Percentiles rank a stretch among this genome's conserved stretches.
Conservation (phyloP, 2,888 invertebrate species). For the Abrostola tripartita region DNA sequence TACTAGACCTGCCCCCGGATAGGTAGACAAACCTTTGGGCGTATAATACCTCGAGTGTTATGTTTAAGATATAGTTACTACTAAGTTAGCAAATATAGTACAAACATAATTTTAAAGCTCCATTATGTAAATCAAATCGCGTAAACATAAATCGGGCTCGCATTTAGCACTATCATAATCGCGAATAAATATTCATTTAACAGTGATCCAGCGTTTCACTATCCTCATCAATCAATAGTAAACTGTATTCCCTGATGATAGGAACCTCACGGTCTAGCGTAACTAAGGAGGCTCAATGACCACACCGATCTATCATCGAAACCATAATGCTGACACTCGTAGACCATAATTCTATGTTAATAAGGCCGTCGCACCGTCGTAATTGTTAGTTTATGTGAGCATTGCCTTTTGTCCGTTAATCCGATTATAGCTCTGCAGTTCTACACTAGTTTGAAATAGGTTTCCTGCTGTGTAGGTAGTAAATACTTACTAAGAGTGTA, state of each 20-base stretch:
- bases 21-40: no score
- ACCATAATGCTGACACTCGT: conserved; percentile 8
- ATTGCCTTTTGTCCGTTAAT: conserved; percentile 21
- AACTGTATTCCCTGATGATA: conserved; percentile 31
- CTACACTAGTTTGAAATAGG: not conserved
- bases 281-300: conserved; percentile 45
- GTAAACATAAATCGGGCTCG: conserved; percentile 9
- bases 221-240: conserved; percentile 30
- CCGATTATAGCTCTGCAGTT: not conserved
- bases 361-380: conserved; percentile 28
- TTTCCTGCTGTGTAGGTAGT: no score
- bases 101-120: not conserved
- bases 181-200: conserved; percentile 24
- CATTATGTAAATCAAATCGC: not conserved
- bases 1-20: no score
- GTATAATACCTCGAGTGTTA: no score
- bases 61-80: no score
- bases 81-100: no score
- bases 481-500: no score
- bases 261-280: conserved; percentile 35
- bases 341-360: conserved; percentile 40
- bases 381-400: conserved; percentile 24
- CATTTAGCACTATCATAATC: conserved; percentile 17
- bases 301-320: conserved; percentile 33
- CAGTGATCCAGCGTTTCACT: conserved; percentile 29